Conservation (phyloP, 1,140 invertebrate genomes). For the Drosophila sulfurigaster region DNA sequence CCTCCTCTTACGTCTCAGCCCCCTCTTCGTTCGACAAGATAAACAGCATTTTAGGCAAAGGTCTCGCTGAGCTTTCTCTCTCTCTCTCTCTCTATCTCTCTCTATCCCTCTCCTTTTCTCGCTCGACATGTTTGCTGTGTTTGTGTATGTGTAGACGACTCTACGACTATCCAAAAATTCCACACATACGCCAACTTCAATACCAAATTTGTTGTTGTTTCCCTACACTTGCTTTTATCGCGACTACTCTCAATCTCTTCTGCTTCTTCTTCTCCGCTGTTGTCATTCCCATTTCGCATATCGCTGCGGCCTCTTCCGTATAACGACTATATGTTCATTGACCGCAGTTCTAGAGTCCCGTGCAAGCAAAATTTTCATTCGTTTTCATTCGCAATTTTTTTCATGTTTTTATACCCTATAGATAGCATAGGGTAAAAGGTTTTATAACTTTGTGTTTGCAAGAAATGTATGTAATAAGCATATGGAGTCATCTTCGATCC, state of each 20-base stretch:
- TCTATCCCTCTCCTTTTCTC: no score
- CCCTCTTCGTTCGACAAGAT: conserved; percentile 63
- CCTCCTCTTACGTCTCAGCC: not conserved
- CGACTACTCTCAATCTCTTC: conserved; percentile 50
- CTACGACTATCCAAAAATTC: conserved; percentile 30
- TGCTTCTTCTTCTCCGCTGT: conserved; percentile 2
- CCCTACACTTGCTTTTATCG: conserved; percentile 44
- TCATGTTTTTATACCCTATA: conserved; percentile 13
- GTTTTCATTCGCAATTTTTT: conserved; percentile 8
- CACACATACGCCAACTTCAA: conserved; percentile 7
- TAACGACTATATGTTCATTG: conserved; percentile 67
- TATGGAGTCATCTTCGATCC: no score
- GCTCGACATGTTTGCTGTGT: conserved; percentile 16
- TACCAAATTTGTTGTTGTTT: not conserved
- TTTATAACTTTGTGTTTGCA: no score
- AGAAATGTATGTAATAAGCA: no score
- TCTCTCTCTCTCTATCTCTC: no score
- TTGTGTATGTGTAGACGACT: conserved; percentile 18
- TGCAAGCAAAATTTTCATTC: conserved; percentile 27
- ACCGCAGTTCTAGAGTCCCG: conserved; percentile 59
- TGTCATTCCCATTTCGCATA: conserved; percentile 35
- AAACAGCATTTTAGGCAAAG: conserved; percentile 76
- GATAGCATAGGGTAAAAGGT: no score
- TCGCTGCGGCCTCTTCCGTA: conserved; percentile 37
- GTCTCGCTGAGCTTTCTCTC: conserved; percentile 24